These are phyloP conservation scores for Drosophila peninsularis DNA, from an alignment of 2,888 invertebrate genomes.

Conservation along the genomic window DNA sequence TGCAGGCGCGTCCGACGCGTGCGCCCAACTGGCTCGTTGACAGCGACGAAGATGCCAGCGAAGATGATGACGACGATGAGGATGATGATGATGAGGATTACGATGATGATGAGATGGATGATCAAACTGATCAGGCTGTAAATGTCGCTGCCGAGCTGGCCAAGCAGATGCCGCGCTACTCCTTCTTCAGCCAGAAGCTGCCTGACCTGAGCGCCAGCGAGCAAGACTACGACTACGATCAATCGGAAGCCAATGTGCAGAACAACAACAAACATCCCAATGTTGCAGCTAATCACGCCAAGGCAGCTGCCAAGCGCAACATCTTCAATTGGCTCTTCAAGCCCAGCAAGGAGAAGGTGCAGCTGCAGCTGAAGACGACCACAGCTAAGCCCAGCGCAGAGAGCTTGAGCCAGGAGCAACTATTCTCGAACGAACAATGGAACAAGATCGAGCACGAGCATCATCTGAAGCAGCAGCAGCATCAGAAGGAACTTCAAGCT, in stretches of 20 bases:
- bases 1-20: conserved; percentile 61
- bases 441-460: conserved; percentile 84
- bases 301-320: conserved; percentile 63
- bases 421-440: conserved; percentile 83
- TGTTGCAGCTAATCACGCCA: conserved; percentile 46
- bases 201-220: conserved; percentile 48
- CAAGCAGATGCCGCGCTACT: conserved; percentile 72
- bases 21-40: conserved; percentile 69
- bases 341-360: conserved; percentile 41
- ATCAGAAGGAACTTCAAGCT: conserved; percentile 75
- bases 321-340: conserved; percentile 66
- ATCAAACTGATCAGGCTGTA: conserved; percentile 29
- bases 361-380: conserved; percentile 3
- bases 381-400: conserved; percentile 27
- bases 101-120: conserved; percentile 43
- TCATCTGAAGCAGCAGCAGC: conserved; percentile 75
- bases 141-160: conserved; percentile 46
- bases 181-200: conserved; percentile 61
- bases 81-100: conserved; percentile 55
- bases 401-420: conserved; percentile 60
- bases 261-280: conserved; percentile 57
- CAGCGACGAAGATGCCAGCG: conserved; percentile 52
- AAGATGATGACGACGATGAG: conserved; percentile 60
- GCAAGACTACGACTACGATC: conserved; percentile 57
- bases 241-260: conserved; percentile 1